Evolutionary conservation across 2,113 vertebrate genomes (phyloP).

Genomic region (Lampris incognitus): DNA sequence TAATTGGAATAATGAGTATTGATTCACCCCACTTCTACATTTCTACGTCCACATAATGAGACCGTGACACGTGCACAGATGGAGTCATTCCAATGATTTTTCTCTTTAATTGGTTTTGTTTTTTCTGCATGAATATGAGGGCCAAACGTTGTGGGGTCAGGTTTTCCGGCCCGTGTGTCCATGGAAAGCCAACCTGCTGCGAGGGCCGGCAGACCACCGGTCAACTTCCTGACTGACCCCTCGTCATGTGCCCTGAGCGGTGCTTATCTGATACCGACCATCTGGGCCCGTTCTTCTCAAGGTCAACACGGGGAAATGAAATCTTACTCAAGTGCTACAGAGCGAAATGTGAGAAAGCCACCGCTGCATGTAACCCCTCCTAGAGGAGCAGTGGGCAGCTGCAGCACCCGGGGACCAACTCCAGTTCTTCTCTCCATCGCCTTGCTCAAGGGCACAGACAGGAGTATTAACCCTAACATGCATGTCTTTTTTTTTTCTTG

Average conservation of each 20-base stretch:
- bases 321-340: not conserved
- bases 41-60: too few species aligned
- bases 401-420: too few species aligned
- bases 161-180: slow-evolving; percentile 16
- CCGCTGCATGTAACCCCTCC: too few species aligned
- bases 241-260: slow-evolving; percentile 20
- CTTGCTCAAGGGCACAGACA: too few species aligned
- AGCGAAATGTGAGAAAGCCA: too few species aligned
- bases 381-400: too few species aligned
- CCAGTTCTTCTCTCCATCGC: too few species aligned
- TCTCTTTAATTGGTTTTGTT: slow-evolving; percentile 10
- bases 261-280: slow-evolving; percentile 19
- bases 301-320: not conserved
- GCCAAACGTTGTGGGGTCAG: slow-evolving; percentile 23
- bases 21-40: slow-evolving; percentile 20
- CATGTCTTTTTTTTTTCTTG: too few species aligned
- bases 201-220: slow-evolving; percentile 22
- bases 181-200: slow-evolving; percentile 36
- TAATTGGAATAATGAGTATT: slow-evolving; percentile 52
- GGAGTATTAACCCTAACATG: too few species aligned
- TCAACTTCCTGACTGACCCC: slow-evolving; percentile 39
- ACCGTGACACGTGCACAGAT: slow-evolving; percentile 13
- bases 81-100: slow-evolving; percentile 19
- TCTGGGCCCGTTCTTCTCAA: too few species aligned
- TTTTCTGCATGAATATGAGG: slow-evolving; percentile 10